Percentiles rank a stretch among this genome's conserved stretches.
Evolutionary conservation across 2,888 invertebrate genomes (phyloP).

Genomic region (Dasypogon diadema): DNA sequence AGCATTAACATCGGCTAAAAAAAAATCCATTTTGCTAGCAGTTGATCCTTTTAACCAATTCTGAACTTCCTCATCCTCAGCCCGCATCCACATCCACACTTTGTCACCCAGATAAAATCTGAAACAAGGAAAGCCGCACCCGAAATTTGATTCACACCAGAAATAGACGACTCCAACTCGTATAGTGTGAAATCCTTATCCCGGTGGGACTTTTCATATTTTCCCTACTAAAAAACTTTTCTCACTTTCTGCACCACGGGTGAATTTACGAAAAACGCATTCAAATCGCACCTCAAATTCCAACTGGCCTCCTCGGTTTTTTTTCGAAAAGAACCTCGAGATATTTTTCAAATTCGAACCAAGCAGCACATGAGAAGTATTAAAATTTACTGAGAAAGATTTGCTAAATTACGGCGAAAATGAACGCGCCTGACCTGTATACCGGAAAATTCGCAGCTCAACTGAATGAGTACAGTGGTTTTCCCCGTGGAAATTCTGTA

Average conservation of each 20-base stretch:
- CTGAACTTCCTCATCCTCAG: neutral
- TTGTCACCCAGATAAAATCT: slow-evolving; percentile 3
- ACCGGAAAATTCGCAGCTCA: slow-evolving; percentile 67
- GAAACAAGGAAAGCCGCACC: slow-evolving; percentile 30
- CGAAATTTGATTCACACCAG: slow-evolving; percentile 39
- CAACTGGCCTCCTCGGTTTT: neutral
- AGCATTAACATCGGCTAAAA: neutral
- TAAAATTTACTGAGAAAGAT: neutral
- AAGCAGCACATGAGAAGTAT: neutral
- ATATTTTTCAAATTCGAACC: neutral
- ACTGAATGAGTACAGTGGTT: slow-evolving; percentile 60
- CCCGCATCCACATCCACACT: neutral
- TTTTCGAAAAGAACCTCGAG: neutral
- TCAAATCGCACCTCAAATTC: slow-evolving; percentile 21
- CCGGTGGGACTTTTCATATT: neutral
- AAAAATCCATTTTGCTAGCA: neutral
- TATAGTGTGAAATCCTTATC: too few relatives aligned
- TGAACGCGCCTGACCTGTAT: slow-evolving; percentile 59
- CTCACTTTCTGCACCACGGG: neutral
- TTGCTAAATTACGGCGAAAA: slow-evolving; percentile 37
- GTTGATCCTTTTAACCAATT: slow-evolving; percentile 6
- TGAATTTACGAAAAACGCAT: neutral
- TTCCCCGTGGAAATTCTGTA: slow-evolving; percentile 46
- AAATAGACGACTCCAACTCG: slow-evolving; percentile 14
- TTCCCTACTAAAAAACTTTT: neutral